These are phyloP conservation scores for Labrus mixtus DNA, from an alignment of 2,113 vertebrate genomes.

Conservation along the genomic window DNA sequence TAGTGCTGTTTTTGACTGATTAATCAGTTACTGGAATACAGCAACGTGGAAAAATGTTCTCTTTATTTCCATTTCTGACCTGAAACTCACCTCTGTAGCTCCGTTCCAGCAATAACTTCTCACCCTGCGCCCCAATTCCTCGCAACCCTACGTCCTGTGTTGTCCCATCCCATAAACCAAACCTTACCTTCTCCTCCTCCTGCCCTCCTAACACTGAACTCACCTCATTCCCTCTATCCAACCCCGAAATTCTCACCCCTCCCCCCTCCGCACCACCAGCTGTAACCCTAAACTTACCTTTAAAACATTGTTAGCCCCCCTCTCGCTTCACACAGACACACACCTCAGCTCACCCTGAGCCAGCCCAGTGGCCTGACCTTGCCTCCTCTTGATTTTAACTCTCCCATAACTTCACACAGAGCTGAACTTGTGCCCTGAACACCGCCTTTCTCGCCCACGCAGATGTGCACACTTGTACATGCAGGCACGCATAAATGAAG, in stretches of 20 bases:
- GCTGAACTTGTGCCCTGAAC: conserved; percentile 56
- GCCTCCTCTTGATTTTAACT: conserved; percentile 63
- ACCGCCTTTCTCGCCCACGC: conserved; percentile 15
- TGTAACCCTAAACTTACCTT: conserved; percentile 72
- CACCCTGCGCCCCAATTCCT: conserved; percentile 25
- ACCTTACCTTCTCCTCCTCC: conserved; percentile 29
- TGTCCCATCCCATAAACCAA: conserved; percentile 38
- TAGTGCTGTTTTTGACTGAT: too few species aligned
- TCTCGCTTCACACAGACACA: conserved; percentile 13
- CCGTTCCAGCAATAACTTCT: conserved; percentile 48
- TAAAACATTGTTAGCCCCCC: conserved; percentile 54
- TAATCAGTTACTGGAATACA: too few species aligned
- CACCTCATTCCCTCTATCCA: conserved; percentile 55
- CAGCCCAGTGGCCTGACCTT: conserved; percentile 56
- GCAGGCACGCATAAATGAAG: conserved; percentile 4
- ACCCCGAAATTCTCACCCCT: conserved; percentile 60
- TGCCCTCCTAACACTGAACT: conserved; percentile 57
- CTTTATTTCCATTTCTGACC: conserved; percentile 43
- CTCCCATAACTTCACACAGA: conserved; percentile 74
- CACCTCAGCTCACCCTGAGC: conserved; percentile 44
- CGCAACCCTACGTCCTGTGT: conserved; percentile 1
- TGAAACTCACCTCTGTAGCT: conserved; percentile 55
- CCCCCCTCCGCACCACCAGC: conserved; percentile 19
- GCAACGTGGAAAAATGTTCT: neutral
- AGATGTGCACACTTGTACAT: neutral